phyloP scores from a whole-genome alignment of 1,140 invertebrate species.

The Andrena cerasifolii region DNA sequence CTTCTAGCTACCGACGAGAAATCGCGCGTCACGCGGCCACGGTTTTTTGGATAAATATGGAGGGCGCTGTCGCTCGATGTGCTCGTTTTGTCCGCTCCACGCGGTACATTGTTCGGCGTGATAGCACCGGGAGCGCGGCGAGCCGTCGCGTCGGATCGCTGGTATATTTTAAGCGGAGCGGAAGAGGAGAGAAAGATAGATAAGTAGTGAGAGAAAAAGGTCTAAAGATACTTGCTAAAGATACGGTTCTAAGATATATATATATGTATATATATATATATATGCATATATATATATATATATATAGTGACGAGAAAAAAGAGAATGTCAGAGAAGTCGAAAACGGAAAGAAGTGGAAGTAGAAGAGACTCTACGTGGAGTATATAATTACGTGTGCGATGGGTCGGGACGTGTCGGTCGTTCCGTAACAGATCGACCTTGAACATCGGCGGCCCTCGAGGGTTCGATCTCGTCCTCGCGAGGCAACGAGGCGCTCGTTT shows the following conservation, averaged over 20 bases:
- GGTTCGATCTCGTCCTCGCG: neutral
- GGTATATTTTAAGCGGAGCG: constrained; percentile 43
- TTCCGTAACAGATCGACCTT: constrained; percentile 41
- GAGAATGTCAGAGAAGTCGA: constrained; percentile 41
- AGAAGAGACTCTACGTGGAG: constrained; percentile 18
- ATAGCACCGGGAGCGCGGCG: too few species aligned
- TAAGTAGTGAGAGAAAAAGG: constrained; percentile 26
- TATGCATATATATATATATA: too few species aligned
- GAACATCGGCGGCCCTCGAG: neutral
- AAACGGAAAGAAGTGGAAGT: constrained; percentile 25
- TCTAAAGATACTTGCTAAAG: constrained; percentile 55
- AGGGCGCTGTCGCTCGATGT: too few species aligned
- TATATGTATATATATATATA: too few species aligned
- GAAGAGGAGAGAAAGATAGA: constrained; percentile 43
- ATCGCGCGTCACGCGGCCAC: too few species aligned
- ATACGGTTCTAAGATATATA: constrained; percentile 23
- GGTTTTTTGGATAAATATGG: too few species aligned
- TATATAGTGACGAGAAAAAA: constrained; percentile 27
- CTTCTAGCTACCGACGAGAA: too few species aligned
- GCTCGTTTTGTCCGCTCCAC: too few species aligned
- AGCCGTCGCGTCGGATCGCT: too few species aligned
- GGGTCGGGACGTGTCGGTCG: constrained; percentile 5
- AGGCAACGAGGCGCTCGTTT: neutral
- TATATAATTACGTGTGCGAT: constrained; percentile 24
- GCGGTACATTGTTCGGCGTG: too few species aligned